phyloP scores from a whole-genome alignment of 2,113 vertebrate species.

The Tragelaphus buxtoni region DNA sequence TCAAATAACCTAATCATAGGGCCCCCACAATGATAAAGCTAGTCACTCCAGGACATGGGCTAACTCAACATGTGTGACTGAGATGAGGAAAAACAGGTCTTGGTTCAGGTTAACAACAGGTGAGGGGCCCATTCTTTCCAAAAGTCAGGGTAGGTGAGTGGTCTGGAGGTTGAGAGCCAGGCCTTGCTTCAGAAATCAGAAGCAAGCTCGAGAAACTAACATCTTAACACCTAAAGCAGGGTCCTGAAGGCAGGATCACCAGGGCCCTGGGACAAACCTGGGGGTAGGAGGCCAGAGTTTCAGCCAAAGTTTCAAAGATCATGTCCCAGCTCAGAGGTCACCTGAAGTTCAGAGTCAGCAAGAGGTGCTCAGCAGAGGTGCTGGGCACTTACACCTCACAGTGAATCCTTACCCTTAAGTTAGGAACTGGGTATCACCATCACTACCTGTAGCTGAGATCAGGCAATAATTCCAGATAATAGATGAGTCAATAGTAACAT shows the following conservation, averaged over 20 bases:
- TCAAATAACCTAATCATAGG: background rate
- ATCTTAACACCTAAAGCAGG: background rate
- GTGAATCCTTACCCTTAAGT: background rate
- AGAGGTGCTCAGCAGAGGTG: background rate
- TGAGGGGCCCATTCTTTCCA: background rate
- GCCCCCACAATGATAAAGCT: no score
- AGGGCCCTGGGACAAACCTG: background rate
- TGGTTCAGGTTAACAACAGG: background rate
- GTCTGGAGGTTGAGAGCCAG: background rate
- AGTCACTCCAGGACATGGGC: background rate
- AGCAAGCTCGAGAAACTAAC: background rate
- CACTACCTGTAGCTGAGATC: background rate
- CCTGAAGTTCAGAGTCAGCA: background rate
- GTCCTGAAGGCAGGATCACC: background rate
- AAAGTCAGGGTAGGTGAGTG: background rate
- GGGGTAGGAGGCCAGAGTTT: background rate
- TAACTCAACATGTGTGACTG: background rate
- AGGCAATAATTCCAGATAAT: background rate
- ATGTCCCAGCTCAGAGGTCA: background rate
- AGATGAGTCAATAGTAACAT: background rate
- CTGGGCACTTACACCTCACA: background rate
- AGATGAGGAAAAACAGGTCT: background rate
- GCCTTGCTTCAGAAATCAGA: background rate
- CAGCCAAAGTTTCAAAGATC: background rate
- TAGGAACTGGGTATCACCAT: fast-evolving